These are phyloP conservation scores for Herpailurus yagouaroundi DNA, from an alignment of 2,113 vertebrate species.

Conservation along the genomic window DNA sequence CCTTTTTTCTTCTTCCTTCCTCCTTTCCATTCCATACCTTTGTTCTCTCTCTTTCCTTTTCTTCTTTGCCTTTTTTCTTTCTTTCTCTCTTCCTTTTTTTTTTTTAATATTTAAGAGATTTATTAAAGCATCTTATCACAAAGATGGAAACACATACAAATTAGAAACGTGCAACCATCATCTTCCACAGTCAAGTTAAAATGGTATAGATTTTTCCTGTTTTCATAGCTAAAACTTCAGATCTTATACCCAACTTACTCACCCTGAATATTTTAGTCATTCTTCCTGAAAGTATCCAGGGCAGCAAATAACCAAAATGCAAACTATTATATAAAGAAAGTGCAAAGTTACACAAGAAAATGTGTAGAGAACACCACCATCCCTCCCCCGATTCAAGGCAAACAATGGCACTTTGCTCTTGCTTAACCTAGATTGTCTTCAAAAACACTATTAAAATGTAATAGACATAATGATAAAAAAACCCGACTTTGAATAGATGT, in stretches of 20 bases:
- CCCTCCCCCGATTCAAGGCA: constrained; percentile 75
- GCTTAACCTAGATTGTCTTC: constrained; percentile 83
- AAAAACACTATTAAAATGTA: constrained; percentile 78
- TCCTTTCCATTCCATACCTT: neutral
- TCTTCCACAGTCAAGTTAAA: constrained; percentile 73
- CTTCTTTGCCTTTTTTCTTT: neutral
- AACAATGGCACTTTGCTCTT: constrained; percentile 79
- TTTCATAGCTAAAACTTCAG: constrained; percentile 72
- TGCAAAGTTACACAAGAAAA: constrained; percentile 83
- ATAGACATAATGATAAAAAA: constrained; percentile 71
- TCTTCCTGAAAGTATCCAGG: constrained; percentile 61
- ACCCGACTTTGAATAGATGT: constrained; percentile 59
- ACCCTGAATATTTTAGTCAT: constrained; percentile 78
- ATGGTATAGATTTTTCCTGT: constrained; percentile 57
- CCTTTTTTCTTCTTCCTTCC: neutral
- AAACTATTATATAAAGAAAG: constrained; percentile 81
- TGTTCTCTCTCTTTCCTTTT: neutral
- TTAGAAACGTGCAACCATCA: constrained; percentile 85
- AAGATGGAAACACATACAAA: constrained; percentile 84
- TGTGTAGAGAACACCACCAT: constrained; percentile 71
- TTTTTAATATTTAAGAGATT: constrained; percentile 83
- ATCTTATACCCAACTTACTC: constrained; percentile 49
- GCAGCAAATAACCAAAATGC: constrained; percentile 52
- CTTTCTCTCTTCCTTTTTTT: neutral
- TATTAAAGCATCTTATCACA: constrained; percentile 89